Conservation (phyloP, 2,888 invertebrate genomes). For the Drosophila anceps region DNA sequence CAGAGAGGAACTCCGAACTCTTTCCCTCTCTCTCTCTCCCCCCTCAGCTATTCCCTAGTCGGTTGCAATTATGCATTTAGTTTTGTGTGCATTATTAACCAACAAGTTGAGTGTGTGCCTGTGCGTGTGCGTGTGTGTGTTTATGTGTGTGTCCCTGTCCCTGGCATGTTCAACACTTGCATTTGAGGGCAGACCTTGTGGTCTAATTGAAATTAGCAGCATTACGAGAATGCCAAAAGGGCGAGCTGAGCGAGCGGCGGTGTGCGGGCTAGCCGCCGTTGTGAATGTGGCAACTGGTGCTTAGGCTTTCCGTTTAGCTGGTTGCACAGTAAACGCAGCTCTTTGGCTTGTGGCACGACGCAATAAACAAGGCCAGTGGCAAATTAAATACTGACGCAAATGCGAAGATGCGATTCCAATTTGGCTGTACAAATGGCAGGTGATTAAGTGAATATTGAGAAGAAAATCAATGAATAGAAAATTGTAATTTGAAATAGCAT, state of each 20-base stretch:
- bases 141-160: no score
- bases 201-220: slow-evolving; percentile 78
- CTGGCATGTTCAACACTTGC: slow-evolving; percentile 28
- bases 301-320: slow-evolving; percentile 39
- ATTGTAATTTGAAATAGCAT: not conserved
- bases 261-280: not conserved
- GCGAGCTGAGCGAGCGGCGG: not conserved
- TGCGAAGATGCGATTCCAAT: slow-evolving; percentile 11
- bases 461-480: not conserved
- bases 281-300: slow-evolving; percentile 35
- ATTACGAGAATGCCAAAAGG: slow-evolving; percentile 12
- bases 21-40: not conserved
- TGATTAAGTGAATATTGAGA: not conserved
- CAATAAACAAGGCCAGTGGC: slow-evolving; percentile 20
- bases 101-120: slow-evolving; percentile 63
- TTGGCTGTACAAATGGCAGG: not conserved
- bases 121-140: slow-evolving; percentile 36
- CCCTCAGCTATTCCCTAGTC: not conserved
- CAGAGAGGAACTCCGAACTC: slow-evolving; percentile 1
- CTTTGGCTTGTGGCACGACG: slow-evolving; percentile 39
- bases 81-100: slow-evolving; percentile 81
- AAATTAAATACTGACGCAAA: slow-evolving; percentile 13
- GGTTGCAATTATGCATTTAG: slow-evolving; percentile 79
- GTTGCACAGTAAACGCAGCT: slow-evolving; percentile 37
- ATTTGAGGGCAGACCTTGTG: slow-evolving; percentile 49